phyloP scores from a whole-genome alignment of 2,797 vertebrate genomes.

The Columba guinea region DNA sequence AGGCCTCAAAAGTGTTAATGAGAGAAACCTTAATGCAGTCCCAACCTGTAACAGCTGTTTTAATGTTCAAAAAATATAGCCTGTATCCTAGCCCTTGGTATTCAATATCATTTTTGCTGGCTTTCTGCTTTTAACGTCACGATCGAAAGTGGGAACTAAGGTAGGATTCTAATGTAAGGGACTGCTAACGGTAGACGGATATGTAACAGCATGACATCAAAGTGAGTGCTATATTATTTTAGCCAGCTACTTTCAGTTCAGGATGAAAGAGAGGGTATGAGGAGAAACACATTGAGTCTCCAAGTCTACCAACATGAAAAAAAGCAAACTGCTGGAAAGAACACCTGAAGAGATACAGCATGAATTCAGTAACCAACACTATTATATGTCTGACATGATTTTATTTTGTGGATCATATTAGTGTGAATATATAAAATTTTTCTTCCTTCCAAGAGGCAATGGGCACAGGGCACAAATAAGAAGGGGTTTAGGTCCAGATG shows the following conservation, averaged over 20 bases:
- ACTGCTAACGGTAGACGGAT: not conserved
- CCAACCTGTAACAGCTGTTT: not conserved
- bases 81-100: not conserved
- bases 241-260: not conserved
- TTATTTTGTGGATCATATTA: not conserved
- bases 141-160: not conserved
- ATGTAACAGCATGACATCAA: not conserved
- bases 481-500: not conserved
- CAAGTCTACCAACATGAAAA: not conserved
- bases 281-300: not conserved
- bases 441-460: not conserved
- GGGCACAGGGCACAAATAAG: not conserved
- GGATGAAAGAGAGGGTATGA: not conserved
- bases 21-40: not conserved
- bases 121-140: not conserved
- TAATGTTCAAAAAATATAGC: not conserved
- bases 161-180: not conserved
- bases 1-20: not conserved
- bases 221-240: not conserved
- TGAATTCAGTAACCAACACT: not conserved
- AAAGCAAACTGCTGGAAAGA: not conserved
- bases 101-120: not conserved
- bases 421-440: not conserved
- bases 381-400: fast-evolving
- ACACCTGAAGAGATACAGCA: fast-evolving